Base-by-base conservation (phyloP, 2,797 vertebrate species). In the Protonibea diacanthus region DNA sequence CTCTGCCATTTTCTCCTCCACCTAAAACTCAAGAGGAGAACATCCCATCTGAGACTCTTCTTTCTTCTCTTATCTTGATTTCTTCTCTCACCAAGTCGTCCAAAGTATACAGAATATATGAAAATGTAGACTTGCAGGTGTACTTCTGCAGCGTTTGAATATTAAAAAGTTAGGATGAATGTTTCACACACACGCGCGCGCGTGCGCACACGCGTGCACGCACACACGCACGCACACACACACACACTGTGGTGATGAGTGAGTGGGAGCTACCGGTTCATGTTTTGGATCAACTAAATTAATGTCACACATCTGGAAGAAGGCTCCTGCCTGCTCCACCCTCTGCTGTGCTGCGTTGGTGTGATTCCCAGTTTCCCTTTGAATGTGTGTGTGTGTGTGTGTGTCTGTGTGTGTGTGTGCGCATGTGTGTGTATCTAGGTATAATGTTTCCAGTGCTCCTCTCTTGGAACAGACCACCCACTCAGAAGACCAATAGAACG, bases 191-290 rank as follows among this genome's bases (percentile, higher is more conserved):
- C 29, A 75, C 66, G 59, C 55, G 55, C 55, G 61, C 29, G 71
- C 59, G 3, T 27, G 25, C 25, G 25, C 64, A 78, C 59, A n/a
- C n/a, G n/a, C n/a, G n/a, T n/a, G n/a, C n/a, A n/a, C n/a, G n/a
- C n/a, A n/a, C n/a, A 51, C 72, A 38, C 76, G 69, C 64, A 78
- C 59, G 72, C 80, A 68, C 21, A 70, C 66, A 76, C 59, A 77
- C 72, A 74, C 29, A 78, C 56, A 78, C 33, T 61, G 71, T 33
- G 23, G 86, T 89, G 88, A 84, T 83, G 88, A 92, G 88, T 89
- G 92, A 93, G 93, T 93, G 92, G 92, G 93, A 94, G 92, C 93
- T 93, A 93, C 93, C 90, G 91, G 91, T 93, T 93, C 93, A 93
- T 94, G 93, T 94, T 94, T 91, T 91, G 90, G 89, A 94, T 92